Evolutionary conservation across 2,797 vertebrate genomes (phyloP).

Genomic region (Dermochelys coriacea): DNA sequence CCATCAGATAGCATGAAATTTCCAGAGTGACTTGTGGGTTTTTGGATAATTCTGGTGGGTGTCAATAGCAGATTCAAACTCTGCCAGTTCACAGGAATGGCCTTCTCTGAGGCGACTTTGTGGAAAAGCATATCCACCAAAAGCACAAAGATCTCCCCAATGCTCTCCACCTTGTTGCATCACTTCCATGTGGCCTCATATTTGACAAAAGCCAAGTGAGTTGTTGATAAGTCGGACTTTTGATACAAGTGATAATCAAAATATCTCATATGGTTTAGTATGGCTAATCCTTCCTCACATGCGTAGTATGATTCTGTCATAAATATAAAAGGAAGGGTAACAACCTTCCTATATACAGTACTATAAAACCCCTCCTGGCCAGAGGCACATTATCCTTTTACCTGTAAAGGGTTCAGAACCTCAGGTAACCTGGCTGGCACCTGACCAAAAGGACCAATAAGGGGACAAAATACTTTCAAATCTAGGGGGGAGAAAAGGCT

Average conservation of each 20-base stretch:
- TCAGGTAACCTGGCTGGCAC: no score
- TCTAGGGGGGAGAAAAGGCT: no score
- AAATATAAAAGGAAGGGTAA: no score
- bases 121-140: neutral
- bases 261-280: neutral
- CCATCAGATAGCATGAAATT: neutral
- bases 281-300: neutral
- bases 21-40: neutral
- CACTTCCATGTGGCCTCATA: neutral
- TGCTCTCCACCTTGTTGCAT: neutral
- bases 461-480: no score
- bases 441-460: no score
- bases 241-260: neutral
- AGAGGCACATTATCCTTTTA: no score
- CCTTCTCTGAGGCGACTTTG: neutral
- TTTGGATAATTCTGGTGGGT: neutral
- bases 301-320: neutral
- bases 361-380: no score
- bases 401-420: no score
- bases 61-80: neutral
- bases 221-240: neutral
- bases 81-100: neutral
- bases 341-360: no score
- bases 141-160: neutral
- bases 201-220: neutral